A percentile compares a stretch with the other conserved stretches of the same genome.
These are phyloP conservation scores for Labia minor DNA, from an alignment of 2,888 invertebrate genomes.

Conservation along the genomic window DNA sequence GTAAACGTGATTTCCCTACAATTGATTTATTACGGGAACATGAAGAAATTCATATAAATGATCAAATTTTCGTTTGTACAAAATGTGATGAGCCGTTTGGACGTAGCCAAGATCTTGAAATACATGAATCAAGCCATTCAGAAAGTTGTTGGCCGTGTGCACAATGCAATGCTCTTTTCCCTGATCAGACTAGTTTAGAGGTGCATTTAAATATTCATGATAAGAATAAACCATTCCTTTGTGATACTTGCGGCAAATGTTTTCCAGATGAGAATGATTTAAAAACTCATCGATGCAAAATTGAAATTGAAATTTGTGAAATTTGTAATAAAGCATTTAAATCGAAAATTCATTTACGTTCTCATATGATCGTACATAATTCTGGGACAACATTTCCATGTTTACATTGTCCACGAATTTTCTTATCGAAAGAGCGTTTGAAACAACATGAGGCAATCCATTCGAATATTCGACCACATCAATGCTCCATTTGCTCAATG, in stretches of 20 bases:
- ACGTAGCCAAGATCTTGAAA: neutral
- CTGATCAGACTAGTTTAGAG: neutral
- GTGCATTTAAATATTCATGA: neutral
- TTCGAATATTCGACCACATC: neutral
- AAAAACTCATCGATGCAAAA: slow-evolving; percentile 30
- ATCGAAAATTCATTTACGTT: slow-evolving; percentile 25
- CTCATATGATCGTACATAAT: slow-evolving; percentile 14
- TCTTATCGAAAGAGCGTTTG: neutral
- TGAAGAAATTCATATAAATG: neutral
- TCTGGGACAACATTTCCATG: neutral
- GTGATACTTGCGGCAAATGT: slow-evolving; percentile 35
- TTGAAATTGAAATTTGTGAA: slow-evolving; percentile 32
- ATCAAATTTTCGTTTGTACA: slow-evolving; percentile 1
- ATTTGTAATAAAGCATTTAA: slow-evolving; percentile 40
- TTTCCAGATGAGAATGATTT: slow-evolving; percentile 33
- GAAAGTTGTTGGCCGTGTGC: neutral
- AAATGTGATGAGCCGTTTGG: neutral
- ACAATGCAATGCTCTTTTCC: neutral
- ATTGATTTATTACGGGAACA: neutral
- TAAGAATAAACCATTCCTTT: slow-evolving; percentile 30
- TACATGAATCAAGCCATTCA: neutral
- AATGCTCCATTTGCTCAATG: slow-evolving; percentile 17
- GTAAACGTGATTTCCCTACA: neutral
- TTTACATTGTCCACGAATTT: neutral
- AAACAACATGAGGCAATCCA: slow-evolving; percentile 15